These are phyloP conservation scores for Natrix natrix DNA, from an alignment of 2,797 vertebrate genomes.

Conservation along the genomic window DNA sequence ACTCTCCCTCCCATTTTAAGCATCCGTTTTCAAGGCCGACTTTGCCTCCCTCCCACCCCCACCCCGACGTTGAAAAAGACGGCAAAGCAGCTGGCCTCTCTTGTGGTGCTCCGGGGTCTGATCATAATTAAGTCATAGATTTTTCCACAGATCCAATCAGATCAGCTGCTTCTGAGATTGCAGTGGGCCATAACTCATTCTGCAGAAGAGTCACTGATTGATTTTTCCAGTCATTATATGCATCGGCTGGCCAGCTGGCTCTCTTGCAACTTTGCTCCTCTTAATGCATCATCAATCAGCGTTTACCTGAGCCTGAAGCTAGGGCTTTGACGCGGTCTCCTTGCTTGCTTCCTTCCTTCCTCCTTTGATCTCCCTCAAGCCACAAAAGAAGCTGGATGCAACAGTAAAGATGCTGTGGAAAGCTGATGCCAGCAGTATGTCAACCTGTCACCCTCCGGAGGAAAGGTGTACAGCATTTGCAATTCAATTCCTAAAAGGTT, in stretches of 20 bases:
- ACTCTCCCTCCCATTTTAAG: neutral
- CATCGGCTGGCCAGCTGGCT: neutral
- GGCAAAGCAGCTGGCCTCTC: neutral
- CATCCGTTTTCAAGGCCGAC: neutral
- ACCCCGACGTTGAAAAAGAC: neutral
- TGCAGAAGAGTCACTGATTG: neutral
- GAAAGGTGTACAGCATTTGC: neutral
- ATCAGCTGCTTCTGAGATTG: neutral
- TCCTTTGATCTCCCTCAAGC: neutral
- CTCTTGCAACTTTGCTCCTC: neutral
- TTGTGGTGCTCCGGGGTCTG: neutral
- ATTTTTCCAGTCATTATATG: conserved; percentile 1
- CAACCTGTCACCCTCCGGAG: neutral
- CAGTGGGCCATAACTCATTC: neutral
- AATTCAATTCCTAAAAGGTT: neutral
- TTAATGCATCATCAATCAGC: neutral
- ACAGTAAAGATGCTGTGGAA: neutral
- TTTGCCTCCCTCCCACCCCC: neutral
- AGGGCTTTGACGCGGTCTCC: neutral
- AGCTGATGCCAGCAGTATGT: neutral
- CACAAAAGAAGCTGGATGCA: neutral
- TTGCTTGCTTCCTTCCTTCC: neutral
- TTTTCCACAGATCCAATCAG: conserved; percentile 15
- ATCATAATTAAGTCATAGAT: conserved; percentile 36
- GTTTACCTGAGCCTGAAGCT: neutral